These are phyloP conservation scores for Cottoperca gobio DNA, from an alignment of 2,797 vertebrate genomes.

Conservation along the genomic window DNA sequence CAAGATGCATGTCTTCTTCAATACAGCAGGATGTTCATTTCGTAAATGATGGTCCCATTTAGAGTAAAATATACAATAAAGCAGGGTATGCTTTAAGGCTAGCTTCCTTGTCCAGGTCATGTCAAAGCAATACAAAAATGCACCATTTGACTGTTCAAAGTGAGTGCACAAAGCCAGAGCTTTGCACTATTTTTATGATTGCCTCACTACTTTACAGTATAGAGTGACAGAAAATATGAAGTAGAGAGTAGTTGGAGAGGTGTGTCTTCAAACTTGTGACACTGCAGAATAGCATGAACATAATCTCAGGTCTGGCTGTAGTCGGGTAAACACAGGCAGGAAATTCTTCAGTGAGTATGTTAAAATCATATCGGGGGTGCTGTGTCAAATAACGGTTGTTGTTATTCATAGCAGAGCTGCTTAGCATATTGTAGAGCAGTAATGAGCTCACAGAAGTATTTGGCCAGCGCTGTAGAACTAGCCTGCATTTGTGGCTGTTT, in stretches of 20 bases:
- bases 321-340: slow-evolving; percentile 20
- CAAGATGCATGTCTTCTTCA: too few species aligned
- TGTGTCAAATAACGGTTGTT: slow-evolving; percentile 33
- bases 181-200: background rate
- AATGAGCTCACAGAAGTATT: slow-evolving; percentile 55
- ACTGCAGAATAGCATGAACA: background rate
- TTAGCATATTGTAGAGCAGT: slow-evolving; percentile 43
- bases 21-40: too few species aligned
- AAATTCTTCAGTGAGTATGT: slow-evolving; percentile 16
- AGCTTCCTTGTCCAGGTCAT: too few species aligned
- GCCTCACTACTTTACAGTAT: background rate
- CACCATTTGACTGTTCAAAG: background rate
- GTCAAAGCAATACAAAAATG: background rate
- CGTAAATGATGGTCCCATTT: too few species aligned
- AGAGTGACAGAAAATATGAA: background rate
- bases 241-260: background rate
- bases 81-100: too few species aligned
- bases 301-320: background rate
- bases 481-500: slow-evolving; percentile 65
- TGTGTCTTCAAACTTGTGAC: slow-evolving; percentile 6
- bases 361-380: slow-evolving; percentile 4
- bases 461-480: slow-evolving; percentile 48
- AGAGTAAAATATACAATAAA: too few species aligned
- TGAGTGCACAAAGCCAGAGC: background rate
- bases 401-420: slow-evolving; percentile 37